Evolutionary conservation across 2,113 vertebrate genomes (phyloP).

Genomic region (Gadus chalcogrammus): DNA sequence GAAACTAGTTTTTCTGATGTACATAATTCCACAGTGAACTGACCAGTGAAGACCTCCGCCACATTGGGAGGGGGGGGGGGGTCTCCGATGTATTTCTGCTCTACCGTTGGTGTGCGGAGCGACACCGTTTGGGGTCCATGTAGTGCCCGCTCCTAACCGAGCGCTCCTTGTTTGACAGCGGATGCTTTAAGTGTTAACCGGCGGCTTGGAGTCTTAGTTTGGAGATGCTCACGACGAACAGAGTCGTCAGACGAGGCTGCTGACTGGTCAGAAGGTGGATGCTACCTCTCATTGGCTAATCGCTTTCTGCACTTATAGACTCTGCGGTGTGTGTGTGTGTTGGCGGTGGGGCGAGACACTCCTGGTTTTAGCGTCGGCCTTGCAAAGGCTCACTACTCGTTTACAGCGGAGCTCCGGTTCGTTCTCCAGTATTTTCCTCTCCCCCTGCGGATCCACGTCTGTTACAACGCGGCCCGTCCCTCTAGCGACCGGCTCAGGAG

Average conservation of each 20-base stretch:
- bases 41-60: constrained; percentile 49
- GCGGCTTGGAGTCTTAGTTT: constrained; percentile 4
- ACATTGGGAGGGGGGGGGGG: constrained; percentile 3
- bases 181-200: constrained; percentile 18
- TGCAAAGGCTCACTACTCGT: constrained; percentile 4
- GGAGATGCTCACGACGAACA: constrained; percentile 10
- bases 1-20: constrained; percentile 20
- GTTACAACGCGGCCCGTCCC: too few relatives aligned
- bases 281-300: constrained; percentile 49
- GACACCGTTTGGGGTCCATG: constrained; percentile 32
- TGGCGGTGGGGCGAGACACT: not conserved
- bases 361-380: constrained; percentile 9
- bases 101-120: constrained; percentile 39
- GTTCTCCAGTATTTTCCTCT: too few relatives aligned
- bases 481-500: too few relatives aligned
- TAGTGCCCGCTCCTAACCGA: not conserved
- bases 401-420: constrained; percentile 5
- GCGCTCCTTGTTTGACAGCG: not conserved
- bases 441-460: too few relatives aligned
- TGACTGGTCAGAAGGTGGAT: constrained; percentile 33
- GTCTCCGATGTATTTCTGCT: constrained; percentile 35
- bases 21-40: constrained; percentile 41
- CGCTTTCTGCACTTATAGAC: constrained; percentile 14
- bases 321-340: not conserved
- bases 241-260: constrained; percentile 30